Base-by-base conservation (phyloP, 2,888 invertebrate genomes). In the Lymantria dispar region DNA sequence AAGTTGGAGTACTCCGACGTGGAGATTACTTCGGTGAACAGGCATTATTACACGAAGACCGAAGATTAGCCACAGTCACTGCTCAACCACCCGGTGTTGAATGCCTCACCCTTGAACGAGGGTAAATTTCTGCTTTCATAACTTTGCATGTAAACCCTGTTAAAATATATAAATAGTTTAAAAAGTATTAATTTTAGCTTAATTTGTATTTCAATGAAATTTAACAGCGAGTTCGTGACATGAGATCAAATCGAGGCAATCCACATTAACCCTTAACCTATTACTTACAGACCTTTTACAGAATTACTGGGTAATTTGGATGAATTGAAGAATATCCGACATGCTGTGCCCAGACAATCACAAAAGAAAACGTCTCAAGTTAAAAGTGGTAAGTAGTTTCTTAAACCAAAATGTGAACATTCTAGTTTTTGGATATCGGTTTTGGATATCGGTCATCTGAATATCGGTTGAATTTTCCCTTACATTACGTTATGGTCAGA, bases 11-110 rank as follows among this genome's bases (percentile, higher is more conserved):
- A 9, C 91, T 97, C 15, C 92, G 93, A 30, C 93, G 95, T 39
- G 98, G 98, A 0, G 94, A 97, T 56, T 98, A 95, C 80, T 98
- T 98, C 79, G 98, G 98, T 0, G 98, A 98, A 74, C 95, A 96
- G 73, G 98, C 98, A 0, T 88, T 98, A 33, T 85, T 97, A 45
- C 95, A 96, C 76, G 96, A 97, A 63, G 97, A 97, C 75, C 94
- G 95, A 37, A 92, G 98, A 33, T 96, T 98, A 45, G 98, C 98
- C 8, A 98, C 97, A 59, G 97, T 98, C 14, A 96, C 96, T 43
- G 98, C 98, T 0, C 93, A 96, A 72, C 93, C 95, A 47, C 94
- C 98, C 15, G 94, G 97, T 55, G 94, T 97, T 47, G 94, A 98
- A 87, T 98, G 98, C 69, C 92, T 98, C 14, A 97, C 97, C 0